Evolutionary conservation across 2,797 vertebrate genomes (phyloP), one percentile per base, ranked within the genome.

Genomic region (Urophycis tenuis): DNA sequence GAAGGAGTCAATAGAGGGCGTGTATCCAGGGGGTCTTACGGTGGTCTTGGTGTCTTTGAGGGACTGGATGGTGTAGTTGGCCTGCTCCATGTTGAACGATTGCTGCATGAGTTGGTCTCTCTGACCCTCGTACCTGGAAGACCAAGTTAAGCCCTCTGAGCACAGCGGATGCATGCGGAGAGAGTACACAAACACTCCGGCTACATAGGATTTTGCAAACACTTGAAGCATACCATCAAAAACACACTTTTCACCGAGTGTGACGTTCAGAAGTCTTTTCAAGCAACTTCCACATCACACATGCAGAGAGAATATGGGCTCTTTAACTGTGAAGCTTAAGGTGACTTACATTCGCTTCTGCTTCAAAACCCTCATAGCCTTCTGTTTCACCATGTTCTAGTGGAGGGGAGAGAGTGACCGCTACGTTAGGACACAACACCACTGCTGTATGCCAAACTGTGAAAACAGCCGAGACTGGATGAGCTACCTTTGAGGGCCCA

Each of bases 321-420:
- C 45, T 60, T 60, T 29, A 12, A 29, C 53, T 60, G 53, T 9
- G 14, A 31, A 29, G 14, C 30, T 6, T 3, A 14, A 15, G 11
- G 17, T 33, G 30, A 96, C 97, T 97, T 92, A 99, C 98, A 97
- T 97, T 88, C 94, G 93, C 86, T 99, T 99, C 92, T 99, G 98
- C 88, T 99, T 99, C 76, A 99, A 91, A 35, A 99, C 95, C 83
- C 98, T 90, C 94, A 99, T 75, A 0, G 98, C 98, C 87, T 99
- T 99, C 91, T 99, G 98, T 86, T 99, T 99, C 73, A 99, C 98
- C 95, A 98, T 96, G 86, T 99, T 99, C 98, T 99, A 88, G 78
- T 84, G 88, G 83, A 77, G 60, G 75, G 82, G 83, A 71, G 89
- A 69, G 75, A 14, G 49, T 19, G 77, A 33, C 31, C 0, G 10